phyloP scores from a whole-genome alignment of 2,888 invertebrate genomes.

The Pocota personata region DNA sequence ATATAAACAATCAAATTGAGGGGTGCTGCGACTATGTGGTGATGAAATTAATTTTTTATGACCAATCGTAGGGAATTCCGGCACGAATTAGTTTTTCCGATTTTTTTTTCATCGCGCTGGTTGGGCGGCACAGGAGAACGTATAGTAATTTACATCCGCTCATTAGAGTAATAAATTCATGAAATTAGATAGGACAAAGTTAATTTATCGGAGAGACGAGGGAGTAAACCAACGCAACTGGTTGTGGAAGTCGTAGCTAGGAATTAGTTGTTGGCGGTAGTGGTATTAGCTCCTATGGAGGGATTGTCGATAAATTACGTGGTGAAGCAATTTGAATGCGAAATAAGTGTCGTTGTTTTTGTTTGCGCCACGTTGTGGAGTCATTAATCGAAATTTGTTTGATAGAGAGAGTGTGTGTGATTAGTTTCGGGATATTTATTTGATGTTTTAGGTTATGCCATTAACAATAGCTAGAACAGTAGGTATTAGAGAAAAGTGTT shows the following conservation, averaged over 20 bases:
- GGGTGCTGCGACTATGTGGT: background rate
- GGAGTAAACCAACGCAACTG: slow-evolving; percentile 30
- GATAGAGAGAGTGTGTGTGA: background rate
- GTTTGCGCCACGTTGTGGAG: background rate
- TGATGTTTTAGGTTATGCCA: background rate
- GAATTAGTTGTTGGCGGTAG: background rate
- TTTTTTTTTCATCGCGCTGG: background rate
- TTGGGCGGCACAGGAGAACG: background rate
- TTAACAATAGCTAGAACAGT: background rate
- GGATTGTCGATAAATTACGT: slow-evolving; percentile 40
- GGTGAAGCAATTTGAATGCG: slow-evolving; percentile 40
- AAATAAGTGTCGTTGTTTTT: background rate
- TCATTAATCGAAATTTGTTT: slow-evolving; percentile 5
- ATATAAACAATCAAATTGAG: slow-evolving; percentile 8
- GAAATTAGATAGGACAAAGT: slow-evolving; percentile 58
- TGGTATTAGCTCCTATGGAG: background rate
- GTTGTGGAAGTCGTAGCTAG: slow-evolving; percentile 21
- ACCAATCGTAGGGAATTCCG: background rate
- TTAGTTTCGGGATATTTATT: background rate
- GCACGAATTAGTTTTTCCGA: background rate
- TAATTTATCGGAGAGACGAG: slow-evolving; percentile 45
- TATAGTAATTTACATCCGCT: slow-evolving; percentile 51
- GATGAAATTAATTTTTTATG: slow-evolving; percentile 14
- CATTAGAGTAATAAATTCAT: slow-evolving; percentile 59
- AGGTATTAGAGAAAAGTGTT: too few relatives aligned